Base-by-base conservation (phyloP, 2,113 vertebrate genomes). In the Polypterus senegalus region DNA sequence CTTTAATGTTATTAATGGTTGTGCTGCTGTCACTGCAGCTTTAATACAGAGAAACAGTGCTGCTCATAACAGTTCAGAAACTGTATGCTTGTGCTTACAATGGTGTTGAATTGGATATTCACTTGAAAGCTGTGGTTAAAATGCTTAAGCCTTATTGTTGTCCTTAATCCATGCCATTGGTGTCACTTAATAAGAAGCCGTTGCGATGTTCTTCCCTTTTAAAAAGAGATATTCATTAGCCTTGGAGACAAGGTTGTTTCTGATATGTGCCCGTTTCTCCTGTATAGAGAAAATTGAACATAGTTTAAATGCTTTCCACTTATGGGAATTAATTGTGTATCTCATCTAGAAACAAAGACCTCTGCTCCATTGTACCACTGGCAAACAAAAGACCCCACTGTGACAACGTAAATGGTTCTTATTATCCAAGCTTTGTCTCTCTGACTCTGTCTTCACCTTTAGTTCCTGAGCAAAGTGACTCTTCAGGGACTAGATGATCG, bases 401-500 rank as follows among this genome's bases (percentile, higher is more conserved):
- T 63, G 64, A 67, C 48, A 61, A 72, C 55, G 56, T 64, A 68
- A 72, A 76, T 74, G 73, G 67, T 70, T 75, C 72, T 67, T 71
- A 72, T 72, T 76, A 72, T 69, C 70, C 64, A 47, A 65, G 68
- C 62, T 66, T 62, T 61, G 60, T 66, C 55, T 61, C 62, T 66
- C 61, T 74, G 70, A 62, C 63, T 58, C 69, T 76, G 69, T 69
- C 71, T 71, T 74, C 69, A 76, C 70, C 74, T 74, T 70, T 74
- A 70, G 65, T 69, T 74, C 67, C 62, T 59, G 63, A 62, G 64
- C 66, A 70, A 75, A 75, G 69, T 66, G 70, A 62, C 64, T 71
- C 70, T 68, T 70, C 56, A 6, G 67, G 68, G 73, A 57, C 3
- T n/a, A 49, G 59, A 55, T 65, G 74, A 73, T 73, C 71, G 66